Base-by-base conservation (phyloP, 2,113 vertebrate genomes). In the Neogobius melanostomus region DNA sequence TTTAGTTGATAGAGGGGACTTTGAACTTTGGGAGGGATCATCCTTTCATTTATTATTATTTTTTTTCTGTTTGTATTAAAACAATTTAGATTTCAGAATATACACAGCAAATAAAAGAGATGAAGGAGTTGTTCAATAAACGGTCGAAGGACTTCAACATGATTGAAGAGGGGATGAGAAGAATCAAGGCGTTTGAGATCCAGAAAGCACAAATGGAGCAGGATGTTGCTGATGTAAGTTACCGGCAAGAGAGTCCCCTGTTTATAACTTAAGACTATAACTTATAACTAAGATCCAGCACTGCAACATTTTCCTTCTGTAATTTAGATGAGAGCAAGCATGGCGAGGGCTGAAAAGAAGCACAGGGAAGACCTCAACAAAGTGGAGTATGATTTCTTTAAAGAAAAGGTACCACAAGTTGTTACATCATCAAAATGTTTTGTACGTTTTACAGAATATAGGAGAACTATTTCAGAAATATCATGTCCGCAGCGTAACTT, bases 201-300 rank as follows among this genome's bases (percentile, higher is more conserved):
- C 93, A 78, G 79, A 95, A 95, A 88, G 77, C 81, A 11, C 83
- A 92, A 71, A 86, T 95, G 92, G 94, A 97, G 68, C 91, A 93
- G 84, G 94, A 97, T 78, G 86, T 97, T 7, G 71, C 49, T 11
- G 75, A 88, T 49, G 93, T 94, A 63, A 92, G 88, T 54, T 72
- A 7, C 43, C 52, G 16, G 16, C 54, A 57, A 28, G 10, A 36
- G 28, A 36, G 11, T 16, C 17, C 28, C 5, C 21, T 36, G 12
- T 59, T 59, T 15, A 11, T 28, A 28, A 28, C 17, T 42, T 42
- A 8, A 47, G 21, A 47, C 46, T 11, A 7, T 7, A 47, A 47
- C 4, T 2, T 3, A 36, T 36, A 36, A 47, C 46, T 42, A 6
- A 11, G 14, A 42, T 14, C 5, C 7, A 59, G 28, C 11, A 42